A percentile compares a stretch with the other conserved stretches of the same genome.
phyloP scores from a whole-genome alignment of 2,797 vertebrate genomes.

The Halcyon chelicuti region DNA sequence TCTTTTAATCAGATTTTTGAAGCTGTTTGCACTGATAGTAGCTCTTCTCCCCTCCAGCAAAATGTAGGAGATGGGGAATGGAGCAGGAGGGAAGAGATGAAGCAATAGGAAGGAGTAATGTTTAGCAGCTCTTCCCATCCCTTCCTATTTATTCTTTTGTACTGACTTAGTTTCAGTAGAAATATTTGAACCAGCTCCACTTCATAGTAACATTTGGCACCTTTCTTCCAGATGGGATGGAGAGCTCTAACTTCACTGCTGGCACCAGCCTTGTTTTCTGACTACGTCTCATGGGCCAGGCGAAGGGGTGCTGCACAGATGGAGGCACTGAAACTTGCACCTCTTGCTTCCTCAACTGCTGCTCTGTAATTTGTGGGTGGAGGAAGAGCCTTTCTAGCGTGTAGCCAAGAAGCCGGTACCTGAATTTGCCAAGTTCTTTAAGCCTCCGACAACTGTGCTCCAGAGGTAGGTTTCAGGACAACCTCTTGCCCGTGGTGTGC shows the following conservation, averaged over 20 bases:
- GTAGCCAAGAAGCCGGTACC: background rate
- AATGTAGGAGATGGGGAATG: background rate
- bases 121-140: background rate
- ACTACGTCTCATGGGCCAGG: background rate
- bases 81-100: background rate
- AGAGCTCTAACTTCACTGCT: background rate
- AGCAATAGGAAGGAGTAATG: background rate
- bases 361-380: accelerated
- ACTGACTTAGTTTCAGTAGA: background rate
- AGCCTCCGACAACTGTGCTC: background rate
- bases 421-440: background rate
- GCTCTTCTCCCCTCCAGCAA: background rate
- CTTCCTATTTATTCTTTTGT: background rate
- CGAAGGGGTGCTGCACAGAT: background rate
- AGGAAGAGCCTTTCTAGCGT: background rate
- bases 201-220: background rate
- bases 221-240: conserved; percentile 14
- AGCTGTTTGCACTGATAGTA: background rate
- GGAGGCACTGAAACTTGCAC: background rate
- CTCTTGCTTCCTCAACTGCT: background rate
- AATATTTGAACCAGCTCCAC: background rate
- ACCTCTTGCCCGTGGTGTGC: background rate
- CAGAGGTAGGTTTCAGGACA: background rate
- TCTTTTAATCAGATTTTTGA: background rate
- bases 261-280: background rate